These are phyloP conservation scores for Neoscelio sp. DNA, from an alignment of 2,888 invertebrate genomes.

Conservation along the genomic window DNA sequence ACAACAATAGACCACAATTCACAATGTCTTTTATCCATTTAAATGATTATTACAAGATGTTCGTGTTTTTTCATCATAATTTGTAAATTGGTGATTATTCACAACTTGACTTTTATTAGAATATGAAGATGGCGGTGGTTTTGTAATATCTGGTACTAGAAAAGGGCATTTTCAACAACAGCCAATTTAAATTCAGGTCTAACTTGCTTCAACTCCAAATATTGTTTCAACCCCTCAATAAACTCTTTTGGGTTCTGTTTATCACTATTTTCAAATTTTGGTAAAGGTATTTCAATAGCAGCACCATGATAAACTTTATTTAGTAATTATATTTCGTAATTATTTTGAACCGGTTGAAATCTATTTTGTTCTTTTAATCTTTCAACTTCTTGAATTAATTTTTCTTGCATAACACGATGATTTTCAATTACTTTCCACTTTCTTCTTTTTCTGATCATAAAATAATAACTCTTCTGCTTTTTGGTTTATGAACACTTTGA, in stretches of 20 bases:
- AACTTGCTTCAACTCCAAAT: conserved; percentile 18
- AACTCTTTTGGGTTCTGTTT: conserved; percentile 40
- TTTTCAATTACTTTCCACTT: conserved; percentile 15
- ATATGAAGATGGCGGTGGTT: too few relatives aligned
- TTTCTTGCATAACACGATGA: background rate
- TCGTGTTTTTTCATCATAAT: too few relatives aligned
- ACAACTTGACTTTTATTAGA: too few relatives aligned
- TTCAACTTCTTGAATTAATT: background rate
- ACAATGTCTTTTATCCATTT: too few relatives aligned
- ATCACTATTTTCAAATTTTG: conserved; percentile 20
- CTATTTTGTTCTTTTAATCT: background rate
- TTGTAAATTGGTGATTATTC: too few relatives aligned
- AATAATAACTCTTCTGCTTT: background rate
- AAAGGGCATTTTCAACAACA: conserved; percentile 31
- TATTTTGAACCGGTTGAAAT: background rate
- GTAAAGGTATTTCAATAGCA: too few relatives aligned
- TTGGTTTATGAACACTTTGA: background rate
- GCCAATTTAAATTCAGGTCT: conserved; percentile 18
- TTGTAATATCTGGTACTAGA: too few relatives aligned
- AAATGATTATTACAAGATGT: too few relatives aligned
- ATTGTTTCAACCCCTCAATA: conserved; percentile 31
- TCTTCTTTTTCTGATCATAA: conserved; percentile 1
- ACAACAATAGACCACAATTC: background rate
- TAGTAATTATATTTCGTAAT: background rate
- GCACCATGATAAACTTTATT: too few relatives aligned